Conservation (phyloP, 2,888 invertebrate genomes). For the Aphodius granarius region DNA sequence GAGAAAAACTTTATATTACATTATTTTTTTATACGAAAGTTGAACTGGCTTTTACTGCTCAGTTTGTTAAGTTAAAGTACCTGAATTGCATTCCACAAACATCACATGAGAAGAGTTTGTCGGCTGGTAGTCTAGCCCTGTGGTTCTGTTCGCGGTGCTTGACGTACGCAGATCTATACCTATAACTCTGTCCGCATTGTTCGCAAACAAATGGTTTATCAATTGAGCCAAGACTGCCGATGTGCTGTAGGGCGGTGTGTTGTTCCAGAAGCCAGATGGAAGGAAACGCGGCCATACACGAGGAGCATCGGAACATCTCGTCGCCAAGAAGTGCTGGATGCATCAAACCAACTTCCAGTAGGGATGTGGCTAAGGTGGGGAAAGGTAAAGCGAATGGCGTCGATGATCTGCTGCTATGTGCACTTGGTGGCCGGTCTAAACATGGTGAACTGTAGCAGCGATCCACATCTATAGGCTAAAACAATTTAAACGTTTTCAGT, state of each 20-base stretch:
- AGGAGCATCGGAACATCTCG: slow-evolving; percentile 63
- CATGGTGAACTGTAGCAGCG: slow-evolving; percentile 53
- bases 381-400: slow-evolving; percentile 63
- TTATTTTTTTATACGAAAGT: too few species aligned
- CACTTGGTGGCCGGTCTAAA: slow-evolving; percentile 50
- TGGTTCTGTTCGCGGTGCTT: slow-evolving; percentile 89
- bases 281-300: slow-evolving; percentile 85
- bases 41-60: too few species aligned
- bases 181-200: slow-evolving; percentile 88
- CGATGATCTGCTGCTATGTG: slow-evolving; percentile 56
- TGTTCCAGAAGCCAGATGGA: slow-evolving; percentile 86
- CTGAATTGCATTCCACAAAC: slow-evolving; percentile 89
- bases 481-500: slow-evolving; percentile 5
- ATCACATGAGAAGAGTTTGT: slow-evolving; percentile 88
- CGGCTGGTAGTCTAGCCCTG: slow-evolving; percentile 82
- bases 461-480: slow-evolving; percentile 51
- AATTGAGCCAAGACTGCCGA: slow-evolving; percentile 59
- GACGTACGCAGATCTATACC: slow-evolving; percentile 80
- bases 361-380: slow-evolving; percentile 58
- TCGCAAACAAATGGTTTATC: slow-evolving; percentile 91
- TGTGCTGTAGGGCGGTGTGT: slow-evolving; percentile 83
- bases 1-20: too few species aligned
- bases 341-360: slow-evolving; percentile 58
- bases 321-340: slow-evolving; percentile 54
- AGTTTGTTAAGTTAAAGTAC: slow-evolving; percentile 1